phyloP scores from a whole-genome alignment of 2,797 vertebrate genomes.

The Crocidura indochinensis region DNA sequence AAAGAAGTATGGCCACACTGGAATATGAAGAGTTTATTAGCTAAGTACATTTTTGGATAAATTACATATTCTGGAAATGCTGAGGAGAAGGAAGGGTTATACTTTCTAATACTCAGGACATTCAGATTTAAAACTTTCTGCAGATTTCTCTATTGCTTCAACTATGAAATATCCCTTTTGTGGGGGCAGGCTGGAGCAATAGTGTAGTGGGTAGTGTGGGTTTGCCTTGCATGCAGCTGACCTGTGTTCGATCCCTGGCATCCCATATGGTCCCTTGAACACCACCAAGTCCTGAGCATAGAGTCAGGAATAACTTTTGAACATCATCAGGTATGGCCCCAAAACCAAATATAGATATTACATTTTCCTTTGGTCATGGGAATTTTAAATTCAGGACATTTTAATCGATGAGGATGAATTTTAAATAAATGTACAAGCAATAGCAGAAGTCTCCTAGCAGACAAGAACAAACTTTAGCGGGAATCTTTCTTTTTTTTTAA shows the following conservation, averaged over 20 bases:
- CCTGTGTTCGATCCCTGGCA: too few species aligned
- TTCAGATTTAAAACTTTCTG: background rate
- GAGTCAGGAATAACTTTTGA: too few species aligned
- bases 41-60: conserved; percentile 23
- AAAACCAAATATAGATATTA: too few species aligned
- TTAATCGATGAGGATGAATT: conserved; percentile 37
- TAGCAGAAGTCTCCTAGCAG: background rate
- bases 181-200: too few species aligned
- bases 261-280: too few species aligned
- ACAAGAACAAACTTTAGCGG: conserved; percentile 14
- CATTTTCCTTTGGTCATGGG: too few species aligned
- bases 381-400: conserved; percentile 52
- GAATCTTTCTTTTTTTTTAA: too few species aligned
- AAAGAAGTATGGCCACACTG: conserved; percentile 77
- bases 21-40: conserved; percentile 56
- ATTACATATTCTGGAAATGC: background rate
- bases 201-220: too few species aligned
- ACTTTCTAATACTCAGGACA: background rate
- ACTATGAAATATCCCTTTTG: background rate
- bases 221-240: too few species aligned
- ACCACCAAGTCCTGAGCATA: too few species aligned
- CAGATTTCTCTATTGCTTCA: background rate
- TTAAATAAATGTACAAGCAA: conserved; percentile 22
- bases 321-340: too few species aligned
- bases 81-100: background rate